A percentile compares a stretch with the other conserved stretches of the same genome.
phyloP scores from a whole-genome alignment of 1,140 invertebrate genomes.

The Dryas iulia region DNA sequence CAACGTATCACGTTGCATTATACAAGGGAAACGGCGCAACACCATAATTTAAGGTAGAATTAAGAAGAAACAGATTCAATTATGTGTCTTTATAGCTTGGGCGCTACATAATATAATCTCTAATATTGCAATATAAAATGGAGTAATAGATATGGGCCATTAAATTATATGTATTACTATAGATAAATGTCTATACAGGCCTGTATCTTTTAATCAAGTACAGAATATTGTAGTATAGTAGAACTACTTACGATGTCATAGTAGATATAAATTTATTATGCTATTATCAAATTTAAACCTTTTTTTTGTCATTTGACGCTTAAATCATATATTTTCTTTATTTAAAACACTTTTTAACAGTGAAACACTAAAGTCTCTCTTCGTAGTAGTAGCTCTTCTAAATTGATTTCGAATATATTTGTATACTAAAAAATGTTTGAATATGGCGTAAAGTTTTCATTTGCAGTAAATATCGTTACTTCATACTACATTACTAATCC shows the following conservation, averaged over 20 bases:
- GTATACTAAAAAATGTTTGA: too few species aligned
- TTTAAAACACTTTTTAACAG: too few species aligned
- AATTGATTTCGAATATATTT: too few species aligned
- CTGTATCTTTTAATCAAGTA: not conserved
- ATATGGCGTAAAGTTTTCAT: too few species aligned
- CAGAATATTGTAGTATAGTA: not conserved
- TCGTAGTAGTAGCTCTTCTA: too few species aligned
- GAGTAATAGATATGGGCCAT: not conserved
- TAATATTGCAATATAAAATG: not conserved
- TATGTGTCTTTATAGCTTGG: not conserved
- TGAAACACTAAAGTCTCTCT: too few species aligned
- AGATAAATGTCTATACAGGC: not conserved
- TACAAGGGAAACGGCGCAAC: constrained; percentile 3
- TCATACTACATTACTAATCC: too few species aligned
- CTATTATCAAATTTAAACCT: not conserved
- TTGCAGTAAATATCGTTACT: too few species aligned
- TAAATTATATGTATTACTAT: not conserved
- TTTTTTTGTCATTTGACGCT: not conserved
- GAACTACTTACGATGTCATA: not conserved
- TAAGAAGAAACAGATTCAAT: not conserved
- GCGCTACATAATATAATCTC: not conserved
- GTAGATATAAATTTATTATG: not conserved
- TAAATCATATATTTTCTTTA: too few species aligned
- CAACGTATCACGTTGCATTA: not conserved
- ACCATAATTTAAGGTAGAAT: not conserved